Base-by-base conservation (phyloP, 2,113 vertebrate genomes). In the Anseranas semipalmata region DNA sequence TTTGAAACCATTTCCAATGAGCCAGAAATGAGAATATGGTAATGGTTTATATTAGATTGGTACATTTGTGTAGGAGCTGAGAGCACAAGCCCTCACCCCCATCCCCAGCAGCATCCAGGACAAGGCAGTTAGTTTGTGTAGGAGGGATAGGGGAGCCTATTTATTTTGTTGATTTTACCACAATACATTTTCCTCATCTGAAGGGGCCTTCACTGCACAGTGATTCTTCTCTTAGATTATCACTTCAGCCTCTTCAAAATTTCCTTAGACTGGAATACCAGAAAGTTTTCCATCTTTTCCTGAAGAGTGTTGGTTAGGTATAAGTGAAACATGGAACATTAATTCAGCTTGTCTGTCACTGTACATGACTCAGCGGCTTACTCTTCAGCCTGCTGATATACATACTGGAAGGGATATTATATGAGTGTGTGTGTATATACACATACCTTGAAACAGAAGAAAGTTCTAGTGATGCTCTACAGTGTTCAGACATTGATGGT, bases 381-480 rank as follows among this genome's bases (percentile, higher is more conserved):
- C 41, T 90, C 62, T 67, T 85, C 39, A 68, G 63, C 63, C 60
- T 65, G 15, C 55, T 55, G 19, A 58, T 50, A 82, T 33, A 53
- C 86, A 83, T 67, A 91, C 37, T 70, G 50, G 39, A 73, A 71
- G 32, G 68, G 87, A 25, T 81, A 59, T 87, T 85, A 16, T 32
- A 16, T 39, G 19, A 35, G 9, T 3, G 4, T 2, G 0, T 22
- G 6, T 48, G 4, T 46, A 16, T 6, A 8, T 37, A 65, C 27
- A 41, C 9, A 73, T 16, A 48, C 35, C 20, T 73, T 74, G 48
- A 63, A 74, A 88, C 67, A 74, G 48, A 73, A 85, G 56, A 59
- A 87, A 93, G 43, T 87, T 88, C 78, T 84, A 92, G 48, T 75
- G 73, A 10, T 94, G 37, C 74, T 84, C 52, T 95, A 59, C 74